phyloP scores from a whole-genome alignment of 2,888 invertebrate species.

The Drosophila fungiperda region DNA sequence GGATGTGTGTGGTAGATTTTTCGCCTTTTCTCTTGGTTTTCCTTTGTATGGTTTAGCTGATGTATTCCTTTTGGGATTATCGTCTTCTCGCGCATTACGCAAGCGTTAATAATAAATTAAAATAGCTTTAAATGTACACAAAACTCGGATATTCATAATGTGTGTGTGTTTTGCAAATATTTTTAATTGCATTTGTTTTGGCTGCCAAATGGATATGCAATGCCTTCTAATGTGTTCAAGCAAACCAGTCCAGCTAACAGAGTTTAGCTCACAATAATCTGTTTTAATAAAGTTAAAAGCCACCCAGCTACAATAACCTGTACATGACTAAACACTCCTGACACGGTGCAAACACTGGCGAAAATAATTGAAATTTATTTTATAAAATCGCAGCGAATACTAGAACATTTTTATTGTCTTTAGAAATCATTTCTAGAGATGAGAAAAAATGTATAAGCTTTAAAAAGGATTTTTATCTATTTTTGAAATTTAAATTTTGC shows the following conservation, averaged over 20 bases:
- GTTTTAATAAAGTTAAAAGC: constrained; percentile 75
- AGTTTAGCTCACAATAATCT: constrained; percentile 38
- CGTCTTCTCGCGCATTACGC: constrained; percentile 49
- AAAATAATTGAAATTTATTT: background rate
- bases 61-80: constrained; percentile 52
- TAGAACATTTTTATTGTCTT: too few species aligned
- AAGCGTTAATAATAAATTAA: constrained; percentile 59
- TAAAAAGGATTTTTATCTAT: too few species aligned
- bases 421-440: too few species aligned
- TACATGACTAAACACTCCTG: constrained; percentile 35
- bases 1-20: constrained; percentile 12
- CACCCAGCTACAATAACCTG: constrained; percentile 29
- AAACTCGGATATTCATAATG: background rate
- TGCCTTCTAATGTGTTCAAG: background rate
- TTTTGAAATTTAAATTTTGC: too few species aligned
- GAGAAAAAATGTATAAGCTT: too few species aligned
- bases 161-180: background rate
- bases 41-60: constrained; percentile 42
- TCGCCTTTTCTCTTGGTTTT: constrained; percentile 4
- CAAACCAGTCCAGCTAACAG: constrained; percentile 2
- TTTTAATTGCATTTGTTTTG: background rate
- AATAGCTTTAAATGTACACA: constrained; percentile 27
- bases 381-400: background rate
- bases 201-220: background rate
- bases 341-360: constrained; percentile 51